Conservation (phyloP, 53 echinoderm and acorn worm species). For the Henricia sp. region DNA sequence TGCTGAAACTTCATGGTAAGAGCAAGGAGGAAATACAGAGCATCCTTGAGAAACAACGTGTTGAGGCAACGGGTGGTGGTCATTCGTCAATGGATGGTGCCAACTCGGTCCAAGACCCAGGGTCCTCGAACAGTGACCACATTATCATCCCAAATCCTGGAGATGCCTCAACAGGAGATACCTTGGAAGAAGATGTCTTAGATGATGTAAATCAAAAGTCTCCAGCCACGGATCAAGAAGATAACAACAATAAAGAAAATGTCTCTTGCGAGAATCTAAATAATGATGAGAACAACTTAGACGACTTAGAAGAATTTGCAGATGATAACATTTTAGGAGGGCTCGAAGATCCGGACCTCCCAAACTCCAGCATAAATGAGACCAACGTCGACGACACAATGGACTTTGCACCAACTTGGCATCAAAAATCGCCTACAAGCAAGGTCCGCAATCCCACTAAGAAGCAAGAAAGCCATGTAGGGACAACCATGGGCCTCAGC, state of each 20-base stretch:
- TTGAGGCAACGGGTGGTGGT: not conserved
- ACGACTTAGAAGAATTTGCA: constrained; percentile 17
- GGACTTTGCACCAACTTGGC: constrained; percentile 40
- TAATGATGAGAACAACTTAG: not conserved
- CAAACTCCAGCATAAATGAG: constrained; percentile 32
- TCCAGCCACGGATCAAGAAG: too few relatives aligned
- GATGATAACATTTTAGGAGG: constrained; percentile 33
- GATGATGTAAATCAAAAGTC: too few relatives aligned
- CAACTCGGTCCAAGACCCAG: too few relatives aligned
- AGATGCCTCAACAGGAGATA: too few relatives aligned
- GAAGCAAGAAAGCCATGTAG: not conserved
- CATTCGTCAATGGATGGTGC: not conserved
- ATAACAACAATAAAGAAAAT: too few relatives aligned
- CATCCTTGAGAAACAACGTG: constrained; percentile 53
- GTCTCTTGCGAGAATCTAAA: too few relatives aligned
- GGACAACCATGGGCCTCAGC: constrained; percentile 7
- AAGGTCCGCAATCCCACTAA: constrained; percentile 10
- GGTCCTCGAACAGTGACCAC: too few relatives aligned
- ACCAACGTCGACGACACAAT: constrained; percentile 3
- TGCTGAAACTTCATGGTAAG: constrained; percentile 94
- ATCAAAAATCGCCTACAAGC: constrained; percentile 8
- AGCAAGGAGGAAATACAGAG: constrained; percentile 76
- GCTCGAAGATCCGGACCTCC: not conserved
- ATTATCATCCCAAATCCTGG: too few relatives aligned
- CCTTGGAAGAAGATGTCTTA: too few relatives aligned